Evolutionary conservation across 2,113 vertebrate species (phyloP).

Genomic region (Tetrao urogallus): DNA sequence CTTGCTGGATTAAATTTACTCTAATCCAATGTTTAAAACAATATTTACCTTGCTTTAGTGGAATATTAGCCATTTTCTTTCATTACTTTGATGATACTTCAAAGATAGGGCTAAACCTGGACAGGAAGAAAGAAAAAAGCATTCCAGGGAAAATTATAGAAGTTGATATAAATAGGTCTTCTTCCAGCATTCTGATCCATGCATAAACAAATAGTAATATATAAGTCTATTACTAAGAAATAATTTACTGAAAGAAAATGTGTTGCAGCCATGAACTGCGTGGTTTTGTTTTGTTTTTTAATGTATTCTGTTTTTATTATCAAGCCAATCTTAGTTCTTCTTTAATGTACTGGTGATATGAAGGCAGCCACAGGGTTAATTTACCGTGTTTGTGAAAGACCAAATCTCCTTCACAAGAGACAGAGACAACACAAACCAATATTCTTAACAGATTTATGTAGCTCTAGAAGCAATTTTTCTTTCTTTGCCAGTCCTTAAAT

Average conservation of each 20-base stretch:
- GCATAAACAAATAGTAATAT: not conserved
- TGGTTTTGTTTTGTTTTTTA: not conserved
- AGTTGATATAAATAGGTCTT: not conserved
- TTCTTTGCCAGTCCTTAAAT: not conserved
- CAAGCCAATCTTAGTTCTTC: not conserved
- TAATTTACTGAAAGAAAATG: not conserved
- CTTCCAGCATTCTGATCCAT: not conserved
- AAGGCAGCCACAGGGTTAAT: not conserved
- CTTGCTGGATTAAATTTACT: slow-evolving; percentile 48
- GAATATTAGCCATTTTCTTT: slow-evolving; percentile 64
- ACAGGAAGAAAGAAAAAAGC: not conserved
- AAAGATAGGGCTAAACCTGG: slow-evolving; percentile 27
- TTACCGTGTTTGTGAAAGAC: not conserved
- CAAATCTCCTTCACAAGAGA: not conserved
- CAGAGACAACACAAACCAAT: not conserved
- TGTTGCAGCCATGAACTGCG: not conserved
- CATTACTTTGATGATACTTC: slow-evolving; percentile 40
- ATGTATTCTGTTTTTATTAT: not conserved
- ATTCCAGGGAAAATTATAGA: not conserved
- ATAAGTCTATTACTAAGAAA: not conserved
- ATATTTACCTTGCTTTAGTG: slow-evolving; percentile 66
- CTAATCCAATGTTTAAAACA: slow-evolving; percentile 54
- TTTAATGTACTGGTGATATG: not conserved
- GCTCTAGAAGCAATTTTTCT: not conserved
- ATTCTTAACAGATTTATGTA: not conserved